phyloP scores from a whole-genome alignment of 2,797 vertebrate genomes.

The Phrynocephalus forsythii region DNA sequence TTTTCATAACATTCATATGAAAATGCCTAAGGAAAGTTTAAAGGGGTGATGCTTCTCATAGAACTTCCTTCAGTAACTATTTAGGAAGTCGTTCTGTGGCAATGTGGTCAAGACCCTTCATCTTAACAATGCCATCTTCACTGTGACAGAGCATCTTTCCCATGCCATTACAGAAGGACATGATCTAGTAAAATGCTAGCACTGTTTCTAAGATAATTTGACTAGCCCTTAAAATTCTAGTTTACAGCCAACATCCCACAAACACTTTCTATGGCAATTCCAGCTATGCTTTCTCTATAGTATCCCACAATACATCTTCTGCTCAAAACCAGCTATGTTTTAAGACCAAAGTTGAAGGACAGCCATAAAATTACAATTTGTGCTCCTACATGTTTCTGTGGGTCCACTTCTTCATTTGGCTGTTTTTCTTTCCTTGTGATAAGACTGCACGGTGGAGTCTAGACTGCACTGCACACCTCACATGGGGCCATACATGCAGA shows the following conservation, averaged over 20 bases:
- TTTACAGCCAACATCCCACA: conserved; percentile 33
- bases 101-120: neutral
- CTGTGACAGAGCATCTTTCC: neutral
- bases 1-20: neutral
- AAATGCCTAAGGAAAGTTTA: neutral
- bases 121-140: neutral
- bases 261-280: conserved; percentile 51
- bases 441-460: too few species aligned
- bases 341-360: too few species aligned
- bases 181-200: conserved; percentile 6
- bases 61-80: conserved; percentile 13
- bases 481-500: too few species aligned
- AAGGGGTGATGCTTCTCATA: neutral
- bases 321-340: neutral
- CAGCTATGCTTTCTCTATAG: conserved; percentile 36
- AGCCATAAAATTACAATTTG: too few species aligned
- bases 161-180: neutral
- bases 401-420: too few species aligned
- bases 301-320: conserved; percentile 24
- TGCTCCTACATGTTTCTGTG: too few species aligned
- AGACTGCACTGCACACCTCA: too few species aligned
- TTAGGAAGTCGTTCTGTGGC: conserved; percentile 7
- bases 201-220: neutral
- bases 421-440: too few species aligned
- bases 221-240: conserved; percentile 6